Conservation (phyloP, 1,140 invertebrate genomes). For the Leptinotarsa defecta region DNA sequence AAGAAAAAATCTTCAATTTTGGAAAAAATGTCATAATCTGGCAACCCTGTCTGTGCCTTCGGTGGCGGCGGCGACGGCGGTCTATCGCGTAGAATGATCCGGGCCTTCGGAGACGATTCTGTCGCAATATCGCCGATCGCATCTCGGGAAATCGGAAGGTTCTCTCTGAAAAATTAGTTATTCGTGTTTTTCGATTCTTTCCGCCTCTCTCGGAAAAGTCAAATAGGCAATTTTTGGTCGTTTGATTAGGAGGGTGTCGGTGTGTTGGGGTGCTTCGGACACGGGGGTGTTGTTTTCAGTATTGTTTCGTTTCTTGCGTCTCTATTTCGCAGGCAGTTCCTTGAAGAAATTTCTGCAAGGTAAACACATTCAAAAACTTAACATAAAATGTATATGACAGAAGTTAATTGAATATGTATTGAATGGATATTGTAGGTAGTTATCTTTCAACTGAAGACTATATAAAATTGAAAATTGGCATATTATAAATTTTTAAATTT, state of each 20-base stretch:
- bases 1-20: no score
- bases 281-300: neutral
- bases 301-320: constrained; percentile 1
- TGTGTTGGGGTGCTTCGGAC: neutral
- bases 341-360: constrained; percentile 3
- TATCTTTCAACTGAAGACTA: no score
- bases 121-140: constrained; percentile 9
- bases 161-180: neutral
- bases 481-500: no score
- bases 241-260: no score
- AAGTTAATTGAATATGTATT: no score
- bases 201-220: neutral
- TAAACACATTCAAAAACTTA: neutral
- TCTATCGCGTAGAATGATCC: neutral
- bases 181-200: neutral
- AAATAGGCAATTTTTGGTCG: no score
- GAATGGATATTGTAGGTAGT: no score
- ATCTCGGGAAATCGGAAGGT: constrained; percentile 3
- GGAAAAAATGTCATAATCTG: no score
- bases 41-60: no score
- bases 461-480: no score
- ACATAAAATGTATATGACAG: no score
- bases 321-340: neutral
- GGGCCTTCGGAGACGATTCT: neutral
- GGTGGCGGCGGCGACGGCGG: no score